These are phyloP conservation scores for Nanorana parkeri DNA, from an alignment of 2,113 vertebrate species.

Conservation along the genomic window DNA sequence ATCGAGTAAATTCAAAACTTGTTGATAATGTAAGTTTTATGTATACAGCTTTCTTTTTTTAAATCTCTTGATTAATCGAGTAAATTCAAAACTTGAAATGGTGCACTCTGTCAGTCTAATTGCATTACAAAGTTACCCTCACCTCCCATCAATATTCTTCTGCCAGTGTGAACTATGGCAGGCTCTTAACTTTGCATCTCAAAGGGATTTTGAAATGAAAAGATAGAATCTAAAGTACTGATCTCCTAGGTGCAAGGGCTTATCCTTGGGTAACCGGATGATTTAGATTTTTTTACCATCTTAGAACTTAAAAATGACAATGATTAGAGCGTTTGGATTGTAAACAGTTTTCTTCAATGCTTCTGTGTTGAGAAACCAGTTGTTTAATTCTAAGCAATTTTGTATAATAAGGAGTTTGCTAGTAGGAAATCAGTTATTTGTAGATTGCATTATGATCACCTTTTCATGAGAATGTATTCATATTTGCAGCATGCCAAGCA, in stretches of 20 bases:
- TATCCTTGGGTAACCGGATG: neutral
- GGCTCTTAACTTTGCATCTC: slow-evolving; percentile 37
- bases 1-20: too few species aligned
- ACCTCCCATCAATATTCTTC: slow-evolving; percentile 14
- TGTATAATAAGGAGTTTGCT: neutral
- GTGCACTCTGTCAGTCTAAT: slow-evolving; percentile 11
- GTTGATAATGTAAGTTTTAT: slow-evolving; percentile 14
- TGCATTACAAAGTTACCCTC: slow-evolving; percentile 10
- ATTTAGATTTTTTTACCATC: neutral
- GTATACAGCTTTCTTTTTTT: neutral
- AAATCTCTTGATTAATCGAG: slow-evolving; percentile 4
- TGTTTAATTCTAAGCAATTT: neutral
- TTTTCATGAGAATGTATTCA: neutral
- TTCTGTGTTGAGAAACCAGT: neutral
- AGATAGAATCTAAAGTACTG: slow-evolving; percentile 21
- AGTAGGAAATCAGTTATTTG: neutral
- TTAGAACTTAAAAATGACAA: neutral
- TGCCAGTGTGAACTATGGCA: slow-evolving; percentile 18
- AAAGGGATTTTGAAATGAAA: slow-evolving; percentile 36
- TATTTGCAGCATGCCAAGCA: neutral
- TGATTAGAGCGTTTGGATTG: neutral
- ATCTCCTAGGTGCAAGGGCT: slow-evolving; percentile 13
- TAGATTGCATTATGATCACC: neutral
- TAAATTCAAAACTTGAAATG: slow-evolving; percentile 4
- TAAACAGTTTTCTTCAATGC: neutral